Evolutionary conservation across 2,113 vertebrate genomes (phyloP).

Genomic region (Spheniscus mendiculus): DNA sequence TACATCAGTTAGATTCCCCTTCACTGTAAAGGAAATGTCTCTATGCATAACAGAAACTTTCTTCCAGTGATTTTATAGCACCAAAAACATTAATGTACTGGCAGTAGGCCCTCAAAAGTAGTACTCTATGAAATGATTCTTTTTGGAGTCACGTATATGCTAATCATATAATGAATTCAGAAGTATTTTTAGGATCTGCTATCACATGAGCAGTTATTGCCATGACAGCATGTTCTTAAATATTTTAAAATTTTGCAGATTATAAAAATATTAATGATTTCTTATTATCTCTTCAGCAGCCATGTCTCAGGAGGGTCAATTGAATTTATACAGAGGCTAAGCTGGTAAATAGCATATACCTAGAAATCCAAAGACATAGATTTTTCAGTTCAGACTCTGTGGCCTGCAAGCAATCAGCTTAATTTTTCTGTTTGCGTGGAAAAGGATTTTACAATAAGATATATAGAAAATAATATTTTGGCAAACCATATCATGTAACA

Average conservation of each 20-base stretch:
- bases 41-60: not conserved
- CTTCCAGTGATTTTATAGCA: not conserved
- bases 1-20: not conserved
- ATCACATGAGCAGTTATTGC: not conserved
- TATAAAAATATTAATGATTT: constrained; percentile 32
- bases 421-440: not conserved
- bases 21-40: not conserved
- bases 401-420: not conserved
- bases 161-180: constrained; percentile 18
- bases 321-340: not conserved
- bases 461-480: not conserved
- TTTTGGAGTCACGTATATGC: not conserved
- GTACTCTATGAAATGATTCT: not conserved
- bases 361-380: not conserved
- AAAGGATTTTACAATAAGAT: not conserved
- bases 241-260: not conserved
- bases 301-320: not conserved
- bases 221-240: constrained; percentile 12
- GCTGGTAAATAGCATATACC: not conserved
- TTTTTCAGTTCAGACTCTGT: not conserved
- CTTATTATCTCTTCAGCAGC: constrained; percentile 3
- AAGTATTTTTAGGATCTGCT: constrained; percentile 45
- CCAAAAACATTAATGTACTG: not conserved
- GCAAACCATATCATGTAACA: not conserved
- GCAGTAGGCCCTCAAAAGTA: not conserved